A percentile compares a stretch with the other conserved stretches of the same genome.
These are phyloP conservation scores for Mastomys natalensis DNA, from an alignment of 2,113 vertebrate species.

Conservation along the genomic window DNA sequence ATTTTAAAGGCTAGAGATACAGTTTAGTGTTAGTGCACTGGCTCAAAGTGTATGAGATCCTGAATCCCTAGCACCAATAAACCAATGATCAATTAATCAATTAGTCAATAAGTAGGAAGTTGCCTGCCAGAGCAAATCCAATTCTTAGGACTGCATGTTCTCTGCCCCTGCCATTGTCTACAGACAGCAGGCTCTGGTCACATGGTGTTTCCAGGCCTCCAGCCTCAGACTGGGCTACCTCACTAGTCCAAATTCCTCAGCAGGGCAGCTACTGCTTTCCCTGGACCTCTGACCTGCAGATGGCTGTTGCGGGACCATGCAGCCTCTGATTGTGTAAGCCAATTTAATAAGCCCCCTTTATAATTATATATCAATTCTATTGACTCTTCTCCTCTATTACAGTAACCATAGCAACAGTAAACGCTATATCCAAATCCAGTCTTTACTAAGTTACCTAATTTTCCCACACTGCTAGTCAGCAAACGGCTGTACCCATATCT, in stretches of 20 bases:
- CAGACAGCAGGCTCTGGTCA: background rate
- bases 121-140: background rate
- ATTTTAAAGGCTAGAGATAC: background rate
- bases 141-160: background rate
- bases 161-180: background rate
- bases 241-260: background rate
- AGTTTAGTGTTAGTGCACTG: background rate
- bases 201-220: background rate
- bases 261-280: background rate
- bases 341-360: background rate
- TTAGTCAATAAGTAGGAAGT: background rate
- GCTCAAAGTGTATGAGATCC: background rate
- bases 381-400: background rate
- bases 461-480: background rate
- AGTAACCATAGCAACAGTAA: conserved; percentile 3
- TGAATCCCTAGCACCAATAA: background rate
- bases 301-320: background rate
- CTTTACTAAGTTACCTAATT: background rate
- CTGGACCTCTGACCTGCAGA: background rate
- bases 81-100: background rate
- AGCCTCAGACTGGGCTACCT: background rate
- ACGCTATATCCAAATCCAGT: background rate
- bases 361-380: conserved; percentile 5
- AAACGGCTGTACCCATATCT: background rate
- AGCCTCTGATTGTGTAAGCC: background rate